Conservation (phyloP, 2,797 vertebrate species). For the Odontamblyopus lacepedii region DNA sequence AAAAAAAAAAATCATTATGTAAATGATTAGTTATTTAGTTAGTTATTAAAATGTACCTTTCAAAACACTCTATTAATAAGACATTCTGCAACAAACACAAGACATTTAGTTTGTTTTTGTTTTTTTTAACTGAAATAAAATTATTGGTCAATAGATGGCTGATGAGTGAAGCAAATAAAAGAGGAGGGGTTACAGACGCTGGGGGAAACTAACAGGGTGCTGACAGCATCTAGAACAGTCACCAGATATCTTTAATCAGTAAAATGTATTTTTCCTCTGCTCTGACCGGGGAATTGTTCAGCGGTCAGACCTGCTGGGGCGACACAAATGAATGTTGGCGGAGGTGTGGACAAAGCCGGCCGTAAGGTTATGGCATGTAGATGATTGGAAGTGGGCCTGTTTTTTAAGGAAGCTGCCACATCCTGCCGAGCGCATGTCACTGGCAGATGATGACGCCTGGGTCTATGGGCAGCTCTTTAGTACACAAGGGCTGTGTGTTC, state of each 20-base stretch:
- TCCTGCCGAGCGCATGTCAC: constrained; percentile 79
- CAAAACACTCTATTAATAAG: background rate
- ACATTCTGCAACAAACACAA: background rate
- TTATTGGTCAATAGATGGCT: constrained; percentile 19
- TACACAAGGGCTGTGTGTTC: constrained; percentile 56
- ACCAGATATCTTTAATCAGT: constrained; percentile 83
- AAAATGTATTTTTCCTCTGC: constrained; percentile 77
- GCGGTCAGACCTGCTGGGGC: constrained; percentile 77
- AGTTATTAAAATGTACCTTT: background rate
- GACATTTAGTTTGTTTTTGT: too few species aligned
- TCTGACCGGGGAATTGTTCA: constrained; percentile 72
- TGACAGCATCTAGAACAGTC: constrained; percentile 78
- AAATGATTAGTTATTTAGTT: constrained; percentile 19
- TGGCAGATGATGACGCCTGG: constrained; percentile 72
- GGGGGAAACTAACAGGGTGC: constrained; percentile 65
- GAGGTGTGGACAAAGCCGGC: constrained; percentile 81
- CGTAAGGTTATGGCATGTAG: constrained; percentile 84
- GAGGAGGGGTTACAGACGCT: constrained; percentile 35
- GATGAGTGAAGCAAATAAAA: constrained; percentile 24
- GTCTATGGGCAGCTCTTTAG: constrained; percentile 47
- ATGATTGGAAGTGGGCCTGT: constrained; percentile 76
- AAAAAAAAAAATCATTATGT: background rate
- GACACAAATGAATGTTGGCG: constrained; percentile 81
- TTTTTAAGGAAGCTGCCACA: constrained; percentile 81
- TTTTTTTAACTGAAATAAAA: constrained; percentile 24